Conservation (phyloP, 2,888 invertebrate species). For the Leptopilina drosophilae region DNA sequence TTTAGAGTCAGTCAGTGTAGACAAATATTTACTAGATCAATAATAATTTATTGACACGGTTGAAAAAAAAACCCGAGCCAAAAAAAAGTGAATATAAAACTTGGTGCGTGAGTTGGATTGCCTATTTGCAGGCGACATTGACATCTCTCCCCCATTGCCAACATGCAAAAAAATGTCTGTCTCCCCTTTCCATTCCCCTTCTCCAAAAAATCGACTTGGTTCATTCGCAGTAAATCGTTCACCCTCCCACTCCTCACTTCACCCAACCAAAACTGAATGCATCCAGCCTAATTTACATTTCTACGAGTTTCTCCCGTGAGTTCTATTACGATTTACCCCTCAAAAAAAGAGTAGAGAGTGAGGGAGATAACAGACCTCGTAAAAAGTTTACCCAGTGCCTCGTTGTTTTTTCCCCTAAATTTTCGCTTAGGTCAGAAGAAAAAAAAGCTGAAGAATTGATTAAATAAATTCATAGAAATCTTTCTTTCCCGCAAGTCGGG, state of each 20-base stretch:
- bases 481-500: too few relatives aligned
- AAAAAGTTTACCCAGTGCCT: conserved; percentile 46
- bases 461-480: neutral
- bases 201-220: conserved; percentile 3
- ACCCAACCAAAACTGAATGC: conserved; percentile 26
- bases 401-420: neutral
- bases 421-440: conserved; percentile 4
- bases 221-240: conserved; percentile 35
- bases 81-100: too few relatives aligned
- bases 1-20: too few relatives aligned
- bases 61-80: too few relatives aligned
- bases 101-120: neutral
- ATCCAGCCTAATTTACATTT: conserved; percentile 36
- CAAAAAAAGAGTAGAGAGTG: conserved; percentile 1
- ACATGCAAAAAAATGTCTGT: neutral
- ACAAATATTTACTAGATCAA: too few relatives aligned
- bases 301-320: conserved; percentile 32
- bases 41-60: too few relatives aligned
- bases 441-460: neutral
- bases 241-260: neutral
- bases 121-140: conserved; percentile 10
- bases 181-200: too few relatives aligned
- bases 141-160: neutral
- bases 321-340: conserved; percentile 6
- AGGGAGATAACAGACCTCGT: conserved; percentile 48